Evolutionary conservation across 2,113 vertebrate species (phyloP).

Genomic region (Oceanodroma tethys): DNA sequence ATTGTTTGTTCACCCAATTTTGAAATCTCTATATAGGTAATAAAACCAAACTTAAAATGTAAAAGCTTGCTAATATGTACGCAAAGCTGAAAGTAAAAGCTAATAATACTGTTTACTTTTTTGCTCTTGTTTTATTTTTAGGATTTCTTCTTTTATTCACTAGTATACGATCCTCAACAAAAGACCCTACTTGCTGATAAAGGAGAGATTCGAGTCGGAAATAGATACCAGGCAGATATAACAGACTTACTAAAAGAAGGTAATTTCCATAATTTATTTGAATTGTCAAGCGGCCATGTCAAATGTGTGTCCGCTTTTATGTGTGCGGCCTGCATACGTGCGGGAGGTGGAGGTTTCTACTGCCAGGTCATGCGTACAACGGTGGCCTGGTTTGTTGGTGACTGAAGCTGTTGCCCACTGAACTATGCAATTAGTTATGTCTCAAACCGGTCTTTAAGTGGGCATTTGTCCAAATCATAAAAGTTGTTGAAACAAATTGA

Average conservation of each 20-base stretch:
- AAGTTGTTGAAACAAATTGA: slow-evolving; percentile 38
- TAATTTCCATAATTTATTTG: slow-evolving; percentile 47
- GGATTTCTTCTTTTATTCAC: slow-evolving; percentile 98
- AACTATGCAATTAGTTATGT: not conserved
- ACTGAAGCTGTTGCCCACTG: not conserved
- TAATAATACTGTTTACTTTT: not conserved
- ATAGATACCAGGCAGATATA: slow-evolving; percentile 96
- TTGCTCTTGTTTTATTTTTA: slow-evolving; percentile 62
- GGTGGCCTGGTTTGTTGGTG: not conserved
- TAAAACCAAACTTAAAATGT: not conserved
- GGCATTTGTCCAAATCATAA: slow-evolving; percentile 25
- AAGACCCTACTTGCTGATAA: slow-evolving; percentile 97
- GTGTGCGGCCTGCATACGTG: not conserved
- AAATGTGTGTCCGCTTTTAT: not conserved
- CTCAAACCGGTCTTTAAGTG: not conserved
- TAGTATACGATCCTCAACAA: slow-evolving; percentile 97
- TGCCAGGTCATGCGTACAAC: not conserved
- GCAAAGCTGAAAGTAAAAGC: not conserved
- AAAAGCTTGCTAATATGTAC: not conserved
- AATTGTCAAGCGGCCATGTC: not conserved
- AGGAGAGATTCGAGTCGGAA: slow-evolving; percentile 95
- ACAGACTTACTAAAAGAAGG: slow-evolving; percentile 92
- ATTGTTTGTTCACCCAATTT: not conserved
- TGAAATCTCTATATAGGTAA: not conserved
- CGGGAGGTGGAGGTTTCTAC: not conserved